Percentiles rank a stretch among this genome's conserved stretches.
Evolutionary conservation across 1,140 invertebrate species (phyloP).

Genomic region (Leucophenga varia): DNA sequence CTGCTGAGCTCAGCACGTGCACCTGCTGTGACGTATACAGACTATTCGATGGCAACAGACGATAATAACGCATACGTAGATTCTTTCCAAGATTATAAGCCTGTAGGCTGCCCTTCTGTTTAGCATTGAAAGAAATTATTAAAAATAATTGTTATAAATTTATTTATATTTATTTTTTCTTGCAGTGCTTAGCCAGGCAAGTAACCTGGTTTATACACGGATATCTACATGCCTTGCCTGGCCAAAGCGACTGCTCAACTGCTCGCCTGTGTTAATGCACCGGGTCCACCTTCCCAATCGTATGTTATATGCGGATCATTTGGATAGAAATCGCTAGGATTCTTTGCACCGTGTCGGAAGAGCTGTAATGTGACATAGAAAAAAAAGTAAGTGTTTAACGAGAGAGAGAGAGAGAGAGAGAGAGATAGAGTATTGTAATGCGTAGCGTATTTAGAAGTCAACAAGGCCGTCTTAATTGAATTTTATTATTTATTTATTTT

Average conservation of each 20-base stretch:
- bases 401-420: too few species aligned
- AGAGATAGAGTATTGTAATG: too few species aligned
- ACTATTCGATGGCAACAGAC: constrained; percentile 64
- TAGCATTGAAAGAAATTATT: constrained; percentile 23
- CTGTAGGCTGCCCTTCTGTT: constrained; percentile 76
- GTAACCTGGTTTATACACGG: too few species aligned
- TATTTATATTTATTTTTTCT: not conserved
- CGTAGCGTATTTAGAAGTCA: too few species aligned
- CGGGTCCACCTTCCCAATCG: constrained; percentile 66
- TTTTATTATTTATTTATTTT: too few species aligned
- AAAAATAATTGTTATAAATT: not conserved
- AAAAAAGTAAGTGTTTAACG: too few species aligned
- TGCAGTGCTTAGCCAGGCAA: too few species aligned
- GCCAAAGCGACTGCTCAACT: too few species aligned
- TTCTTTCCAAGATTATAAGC: constrained; percentile 76
- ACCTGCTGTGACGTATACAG: constrained; percentile 67
- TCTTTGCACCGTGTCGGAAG: constrained; percentile 74
- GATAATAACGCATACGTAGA: constrained; percentile 68
- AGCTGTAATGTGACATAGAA: too few species aligned
- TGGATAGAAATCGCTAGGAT: constrained; percentile 66
- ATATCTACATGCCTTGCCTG: too few species aligned
- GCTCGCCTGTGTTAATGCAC: constrained; percentile 67
- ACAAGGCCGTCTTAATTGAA: too few species aligned
- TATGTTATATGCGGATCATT: constrained; percentile 67
- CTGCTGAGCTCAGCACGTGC: constrained; percentile 74